phyloP scores from a whole-genome alignment of 2,888 invertebrate species.

The Caenorhabditis becei region DNA sequence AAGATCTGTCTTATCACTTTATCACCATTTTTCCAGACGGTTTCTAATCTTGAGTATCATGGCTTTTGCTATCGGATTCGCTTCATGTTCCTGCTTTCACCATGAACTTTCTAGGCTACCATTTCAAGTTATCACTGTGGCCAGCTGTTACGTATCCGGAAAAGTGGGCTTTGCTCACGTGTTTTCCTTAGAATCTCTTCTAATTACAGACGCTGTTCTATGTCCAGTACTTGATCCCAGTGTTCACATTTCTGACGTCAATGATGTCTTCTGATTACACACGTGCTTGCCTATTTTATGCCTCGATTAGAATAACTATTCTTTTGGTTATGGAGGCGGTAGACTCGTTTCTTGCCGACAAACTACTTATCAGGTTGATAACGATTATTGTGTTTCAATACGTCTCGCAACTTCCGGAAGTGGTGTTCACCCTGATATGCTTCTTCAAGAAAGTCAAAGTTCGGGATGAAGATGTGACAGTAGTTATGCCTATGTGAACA shows the following conservation, averaged over 20 bases:
- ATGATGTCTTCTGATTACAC: conserved; percentile 2
- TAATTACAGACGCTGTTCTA: conserved; percentile 18
- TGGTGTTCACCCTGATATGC: neutral
- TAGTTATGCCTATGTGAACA: neutral
- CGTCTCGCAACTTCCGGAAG: conserved; percentile 6
- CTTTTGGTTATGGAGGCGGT: neutral
- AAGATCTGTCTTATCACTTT: too few species aligned
- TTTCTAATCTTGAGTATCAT: conserved; percentile 1
- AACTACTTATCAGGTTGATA: neutral
- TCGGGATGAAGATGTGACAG: neutral
- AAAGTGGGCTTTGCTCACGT: conserved; percentile 5
- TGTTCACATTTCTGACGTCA: conserved; percentile 1
- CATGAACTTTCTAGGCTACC: conserved; percentile 12
- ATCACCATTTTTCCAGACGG: neutral
- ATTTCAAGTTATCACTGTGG: neutral
- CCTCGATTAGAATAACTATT: neutral
- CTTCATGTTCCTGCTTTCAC: conserved; percentile 7
- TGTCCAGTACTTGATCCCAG: conserved; percentile 10
- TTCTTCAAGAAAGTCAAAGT: neutral
- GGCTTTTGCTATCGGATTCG: conserved; percentile 1
- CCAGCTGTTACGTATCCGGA: conserved; percentile 13
- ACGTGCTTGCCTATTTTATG: neutral
- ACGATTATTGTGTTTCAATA: neutral
- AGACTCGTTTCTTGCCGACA: neutral
- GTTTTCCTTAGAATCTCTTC: neutral